A percentile compares a stretch with the other conserved stretches of the same genome.
phyloP scores from a whole-genome alignment of 2,888 invertebrate genomes.

The Trichopoda pennipes region DNA sequence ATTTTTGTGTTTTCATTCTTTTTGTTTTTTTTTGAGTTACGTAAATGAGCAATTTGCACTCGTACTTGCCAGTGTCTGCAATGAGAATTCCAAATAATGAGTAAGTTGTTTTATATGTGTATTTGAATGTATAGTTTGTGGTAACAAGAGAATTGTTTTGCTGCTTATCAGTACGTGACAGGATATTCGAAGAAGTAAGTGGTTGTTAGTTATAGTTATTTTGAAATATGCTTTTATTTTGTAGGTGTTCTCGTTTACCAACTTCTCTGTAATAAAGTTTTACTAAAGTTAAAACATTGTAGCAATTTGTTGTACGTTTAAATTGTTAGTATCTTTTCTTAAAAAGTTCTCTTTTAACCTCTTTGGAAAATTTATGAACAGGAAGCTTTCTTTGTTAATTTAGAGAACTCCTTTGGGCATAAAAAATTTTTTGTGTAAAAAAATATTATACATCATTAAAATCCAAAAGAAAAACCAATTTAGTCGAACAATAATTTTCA shows the following conservation, averaged over 20 bases:
- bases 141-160: slow-evolving; percentile 19
- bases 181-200: slow-evolving; percentile 23
- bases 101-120: no score
- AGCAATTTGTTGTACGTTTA: neutral
- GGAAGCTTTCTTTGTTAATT: no score
- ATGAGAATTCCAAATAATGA: neutral
- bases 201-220: neutral
- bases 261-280: neutral
- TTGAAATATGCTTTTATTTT: neutral
- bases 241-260: neutral
- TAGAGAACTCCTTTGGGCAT: no score
- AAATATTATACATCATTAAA: no score
- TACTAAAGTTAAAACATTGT: neutral
- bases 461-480: no score
- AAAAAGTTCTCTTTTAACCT: no score
- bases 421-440: no score
- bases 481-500: no score
- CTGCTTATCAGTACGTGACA: slow-evolving; percentile 50
- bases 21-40: no score
- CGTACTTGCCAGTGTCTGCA: neutral
- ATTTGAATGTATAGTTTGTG: neutral
- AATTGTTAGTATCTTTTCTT: neutral
- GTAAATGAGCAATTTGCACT: neutral
- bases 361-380: no score
- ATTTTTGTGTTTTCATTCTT: no score